phyloP scores from a whole-genome alignment of 2,113 vertebrate species.

The Eulemur rufifrons region DNA sequence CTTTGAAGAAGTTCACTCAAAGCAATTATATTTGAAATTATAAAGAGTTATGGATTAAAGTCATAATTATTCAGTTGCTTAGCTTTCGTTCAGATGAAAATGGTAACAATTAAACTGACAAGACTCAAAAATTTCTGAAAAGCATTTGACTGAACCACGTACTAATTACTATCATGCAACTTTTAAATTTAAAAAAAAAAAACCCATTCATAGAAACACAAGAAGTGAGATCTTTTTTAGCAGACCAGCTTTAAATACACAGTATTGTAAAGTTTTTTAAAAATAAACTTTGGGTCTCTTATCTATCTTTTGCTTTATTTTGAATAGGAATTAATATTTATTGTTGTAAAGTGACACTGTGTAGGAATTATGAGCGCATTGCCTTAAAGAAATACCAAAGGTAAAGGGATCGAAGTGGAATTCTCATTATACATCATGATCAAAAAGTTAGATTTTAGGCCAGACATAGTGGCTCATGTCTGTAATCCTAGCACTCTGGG shows the following conservation, averaged over 20 bases:
- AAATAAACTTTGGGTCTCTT: neutral
- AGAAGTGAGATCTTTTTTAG: neutral
- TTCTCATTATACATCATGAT: neutral
- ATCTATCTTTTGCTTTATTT: neutral
- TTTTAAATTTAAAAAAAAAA: slow-evolving; percentile 23
- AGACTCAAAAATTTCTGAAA: neutral
- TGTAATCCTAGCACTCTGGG: too few relatives aligned
- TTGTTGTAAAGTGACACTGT: neutral
- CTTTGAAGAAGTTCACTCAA: neutral
- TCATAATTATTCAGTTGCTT: neutral
- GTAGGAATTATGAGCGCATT: neutral
- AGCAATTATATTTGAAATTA: neutral
- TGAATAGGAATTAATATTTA: neutral
- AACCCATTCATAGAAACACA: neutral
- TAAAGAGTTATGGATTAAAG: neutral
- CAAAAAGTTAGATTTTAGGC: neutral
- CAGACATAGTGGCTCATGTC: too few relatives aligned
- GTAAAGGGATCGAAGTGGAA: neutral
- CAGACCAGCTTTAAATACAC: neutral
- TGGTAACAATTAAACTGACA: neutral
- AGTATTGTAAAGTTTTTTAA: neutral
- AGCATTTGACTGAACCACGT: neutral
- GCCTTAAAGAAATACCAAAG: neutral
- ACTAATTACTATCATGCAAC: neutral
- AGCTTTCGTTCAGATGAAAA: neutral